phyloP scores from a whole-genome alignment of 2,113 vertebrate genomes.

The human (Homo sapiens) region DNA sequence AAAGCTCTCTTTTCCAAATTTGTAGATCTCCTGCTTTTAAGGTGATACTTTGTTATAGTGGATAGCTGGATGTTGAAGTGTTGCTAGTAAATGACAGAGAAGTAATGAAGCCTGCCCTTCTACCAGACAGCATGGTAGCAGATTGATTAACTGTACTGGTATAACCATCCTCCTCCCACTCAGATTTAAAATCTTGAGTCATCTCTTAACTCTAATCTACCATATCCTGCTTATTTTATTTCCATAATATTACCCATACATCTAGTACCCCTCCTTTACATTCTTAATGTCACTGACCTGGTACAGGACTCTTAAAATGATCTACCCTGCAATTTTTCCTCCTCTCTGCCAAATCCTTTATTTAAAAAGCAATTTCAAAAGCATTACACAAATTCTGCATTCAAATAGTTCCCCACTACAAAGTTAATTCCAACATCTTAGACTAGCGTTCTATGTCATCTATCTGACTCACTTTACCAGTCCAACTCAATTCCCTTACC shows the following conservation, averaged over 20 bases:
- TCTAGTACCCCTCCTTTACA: not conserved
- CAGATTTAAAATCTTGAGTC: not conserved
- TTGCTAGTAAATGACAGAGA: not conserved
- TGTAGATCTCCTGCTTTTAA: not conserved
- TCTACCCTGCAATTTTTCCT: not conserved
- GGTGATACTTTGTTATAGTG: not conserved
- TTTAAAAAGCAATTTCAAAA: conserved; percentile 20
- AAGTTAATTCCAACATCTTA: not conserved
- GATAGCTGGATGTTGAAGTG: not conserved
- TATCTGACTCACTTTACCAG: not conserved
- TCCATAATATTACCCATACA: not conserved
- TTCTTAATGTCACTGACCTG: not conserved
- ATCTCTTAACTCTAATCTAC: not conserved
- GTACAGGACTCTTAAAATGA: not conserved
- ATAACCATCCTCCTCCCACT: not conserved
- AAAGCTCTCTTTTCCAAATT: not conserved
- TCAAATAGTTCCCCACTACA: not conserved
- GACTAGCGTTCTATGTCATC: not conserved
- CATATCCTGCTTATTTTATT: not conserved
- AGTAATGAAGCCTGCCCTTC: not conserved
- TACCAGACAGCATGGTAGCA: not conserved
- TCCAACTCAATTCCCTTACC: not conserved
- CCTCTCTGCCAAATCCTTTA: not conserved
- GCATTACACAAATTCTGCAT: not conserved
- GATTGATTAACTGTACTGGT: not conserved